A percentile compares a stretch with the other conserved stretches of the same genome.
Evolutionary conservation across 2,113 vertebrate genomes (phyloP).

Genomic region (Tonatia bakeri): DNA sequence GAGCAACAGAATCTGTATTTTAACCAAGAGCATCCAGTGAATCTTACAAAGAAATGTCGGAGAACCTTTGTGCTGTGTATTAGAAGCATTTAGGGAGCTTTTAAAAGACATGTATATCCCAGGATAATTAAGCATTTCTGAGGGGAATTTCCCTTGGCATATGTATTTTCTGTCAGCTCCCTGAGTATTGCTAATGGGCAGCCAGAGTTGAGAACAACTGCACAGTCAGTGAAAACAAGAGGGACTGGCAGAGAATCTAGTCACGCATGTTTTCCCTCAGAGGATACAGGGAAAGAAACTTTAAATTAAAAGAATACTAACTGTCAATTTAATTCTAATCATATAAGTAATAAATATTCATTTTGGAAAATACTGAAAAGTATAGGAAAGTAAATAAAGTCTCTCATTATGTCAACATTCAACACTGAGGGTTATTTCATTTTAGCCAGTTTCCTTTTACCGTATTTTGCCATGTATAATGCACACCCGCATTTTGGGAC

Average conservation of each 20-base stretch:
- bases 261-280: neutral
- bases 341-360: neutral
- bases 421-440: neutral
- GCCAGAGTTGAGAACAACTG: neutral
- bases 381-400: neutral
- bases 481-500: no score
- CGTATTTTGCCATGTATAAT: no score
- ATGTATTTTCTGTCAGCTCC: neutral
- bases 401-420: neutral
- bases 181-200: neutral
- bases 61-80: neutral
- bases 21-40: neutral
- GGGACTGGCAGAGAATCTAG: neutral
- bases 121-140: neutral
- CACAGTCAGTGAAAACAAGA: neutral
- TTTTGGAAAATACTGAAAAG: neutral
- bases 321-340: neutral
- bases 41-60: neutral
- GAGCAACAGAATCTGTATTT: neutral
- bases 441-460: neutral
- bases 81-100: neutral
- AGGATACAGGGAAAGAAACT: rapidly evolving
- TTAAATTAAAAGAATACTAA: neutral
- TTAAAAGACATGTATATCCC: neutral
- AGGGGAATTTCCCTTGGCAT: neutral